phyloP scores from a whole-genome alignment of 1,140 invertebrate genomes.

The Reticulitermes speratus region DNA sequence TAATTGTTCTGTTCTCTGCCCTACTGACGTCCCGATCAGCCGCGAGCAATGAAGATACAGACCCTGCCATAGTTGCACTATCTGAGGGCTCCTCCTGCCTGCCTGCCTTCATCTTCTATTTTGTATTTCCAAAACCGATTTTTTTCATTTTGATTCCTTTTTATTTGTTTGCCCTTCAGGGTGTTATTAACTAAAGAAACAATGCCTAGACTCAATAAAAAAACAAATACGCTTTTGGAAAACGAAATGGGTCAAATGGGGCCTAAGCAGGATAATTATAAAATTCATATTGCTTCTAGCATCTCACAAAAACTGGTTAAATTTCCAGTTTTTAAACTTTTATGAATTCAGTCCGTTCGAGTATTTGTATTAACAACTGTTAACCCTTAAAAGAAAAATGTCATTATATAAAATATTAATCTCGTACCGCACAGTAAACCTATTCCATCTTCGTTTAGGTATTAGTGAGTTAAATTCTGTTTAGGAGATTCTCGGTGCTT shows the following conservation, averaged over 20 bases:
- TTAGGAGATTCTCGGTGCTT: too few relatives aligned
- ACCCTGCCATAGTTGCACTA: neutral
- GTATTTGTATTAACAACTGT: too few relatives aligned
- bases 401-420: too few relatives aligned
- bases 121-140: neutral
- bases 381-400: too few relatives aligned
- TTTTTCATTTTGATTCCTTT: neutral
- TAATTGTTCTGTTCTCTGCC: neutral
- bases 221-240: neutral
- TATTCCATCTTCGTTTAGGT: too few relatives aligned
- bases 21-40: neutral
- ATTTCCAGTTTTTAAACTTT: too few relatives aligned
- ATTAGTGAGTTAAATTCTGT: too few relatives aligned
- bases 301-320: neutral
- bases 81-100: neutral
- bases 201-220: neutral
- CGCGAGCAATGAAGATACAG: neutral
- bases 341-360: too few relatives aligned
- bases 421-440: too few relatives aligned
- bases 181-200: neutral
- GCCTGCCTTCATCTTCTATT: neutral
- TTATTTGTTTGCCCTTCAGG: neutral
- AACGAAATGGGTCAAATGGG: neutral
- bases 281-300: neutral
- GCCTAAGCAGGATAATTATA: neutral